phyloP scores from a whole-genome alignment of 2,888 invertebrate genomes.

The Caenorhabditis auriculariae region DNA sequence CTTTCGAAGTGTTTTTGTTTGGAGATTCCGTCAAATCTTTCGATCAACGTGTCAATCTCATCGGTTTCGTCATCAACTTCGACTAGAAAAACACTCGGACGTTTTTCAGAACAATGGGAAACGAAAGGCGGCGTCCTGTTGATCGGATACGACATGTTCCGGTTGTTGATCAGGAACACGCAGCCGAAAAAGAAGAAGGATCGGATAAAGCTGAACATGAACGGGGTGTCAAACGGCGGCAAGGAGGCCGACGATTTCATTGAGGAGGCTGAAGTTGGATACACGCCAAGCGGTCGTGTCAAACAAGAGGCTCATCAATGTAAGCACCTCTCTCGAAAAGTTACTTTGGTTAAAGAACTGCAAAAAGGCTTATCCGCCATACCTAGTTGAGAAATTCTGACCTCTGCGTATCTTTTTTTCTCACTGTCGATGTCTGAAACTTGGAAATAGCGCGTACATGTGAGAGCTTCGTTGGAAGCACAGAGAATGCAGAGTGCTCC shows the following conservation, averaged over 20 bases:
- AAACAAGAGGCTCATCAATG: conserved; percentile 31
- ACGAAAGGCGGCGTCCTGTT: conserved; percentile 86
- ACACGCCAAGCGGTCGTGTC: conserved; percentile 32
- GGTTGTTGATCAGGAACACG: conserved; percentile 74
- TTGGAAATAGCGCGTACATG: too few relatives aligned
- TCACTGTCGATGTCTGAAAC: too few relatives aligned
- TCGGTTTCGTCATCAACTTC: conserved; percentile 68
- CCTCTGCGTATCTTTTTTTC: too few relatives aligned
- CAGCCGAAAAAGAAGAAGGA: conserved; percentile 31
- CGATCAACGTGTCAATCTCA: conserved; percentile 77
- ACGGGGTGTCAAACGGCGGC: conserved; percentile 9
- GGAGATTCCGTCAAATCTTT: conserved; percentile 92
- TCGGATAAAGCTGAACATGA: conserved; percentile 25
- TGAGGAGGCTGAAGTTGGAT: conserved; percentile 15
- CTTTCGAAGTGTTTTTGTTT: conserved; percentile 84
- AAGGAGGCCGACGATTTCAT: conserved; percentile 4
- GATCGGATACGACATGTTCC: conserved; percentile 94
- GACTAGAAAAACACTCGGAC: not conserved
- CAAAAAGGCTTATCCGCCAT: too few relatives aligned
- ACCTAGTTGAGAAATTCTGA: too few relatives aligned
- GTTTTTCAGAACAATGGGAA: conserved; percentile 76
- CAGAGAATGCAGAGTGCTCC: too few relatives aligned
- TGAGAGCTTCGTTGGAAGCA: too few relatives aligned
- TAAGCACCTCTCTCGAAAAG: too few relatives aligned
- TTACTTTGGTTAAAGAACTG: too few relatives aligned